These are phyloP conservation scores for Drosophila neoperkinsi DNA, from an alignment of 2,888 invertebrate genomes.

Conservation along the genomic window DNA sequence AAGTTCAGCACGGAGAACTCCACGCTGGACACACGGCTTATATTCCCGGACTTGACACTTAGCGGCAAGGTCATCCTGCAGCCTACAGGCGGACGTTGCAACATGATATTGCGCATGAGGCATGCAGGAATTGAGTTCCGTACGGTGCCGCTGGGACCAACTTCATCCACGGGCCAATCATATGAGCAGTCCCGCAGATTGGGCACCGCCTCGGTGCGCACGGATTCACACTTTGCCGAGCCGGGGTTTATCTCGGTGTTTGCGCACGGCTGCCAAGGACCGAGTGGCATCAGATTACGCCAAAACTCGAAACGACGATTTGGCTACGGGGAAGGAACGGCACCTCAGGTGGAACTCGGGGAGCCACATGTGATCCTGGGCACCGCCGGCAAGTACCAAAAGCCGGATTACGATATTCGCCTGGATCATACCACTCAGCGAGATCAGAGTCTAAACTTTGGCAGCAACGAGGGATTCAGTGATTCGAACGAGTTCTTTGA, in stretches of 20 bases:
- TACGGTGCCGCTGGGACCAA: slow-evolving; percentile 87
- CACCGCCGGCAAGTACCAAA: slow-evolving; percentile 60
- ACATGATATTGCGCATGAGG: slow-evolving; percentile 91
- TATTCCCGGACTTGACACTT: slow-evolving; percentile 92
- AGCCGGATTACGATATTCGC: slow-evolving; percentile 77
- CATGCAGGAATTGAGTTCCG: slow-evolving; percentile 92
- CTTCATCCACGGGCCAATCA: slow-evolving; percentile 39
- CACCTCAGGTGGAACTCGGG: slow-evolving; percentile 61
- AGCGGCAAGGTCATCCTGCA: slow-evolving; percentile 90
- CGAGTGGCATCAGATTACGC: slow-evolving; percentile 79
- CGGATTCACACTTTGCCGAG: slow-evolving; percentile 93
- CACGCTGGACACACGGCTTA: slow-evolving; percentile 90
- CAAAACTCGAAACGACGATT: slow-evolving; percentile 84
- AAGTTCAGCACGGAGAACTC: slow-evolving; percentile 90
- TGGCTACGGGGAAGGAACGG: slow-evolving; percentile 60
- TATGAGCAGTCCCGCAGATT: slow-evolving; percentile 79
- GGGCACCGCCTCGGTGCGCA: slow-evolving; percentile 86
- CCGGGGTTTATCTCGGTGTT: slow-evolving; percentile 94
- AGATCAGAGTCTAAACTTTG: slow-evolving; percentile 56
- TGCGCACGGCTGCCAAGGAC: slow-evolving; percentile 91
- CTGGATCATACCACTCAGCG: slow-evolving; percentile 59
- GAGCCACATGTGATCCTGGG: slow-evolving; percentile 75
- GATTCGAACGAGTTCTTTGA: slow-evolving; percentile 60
- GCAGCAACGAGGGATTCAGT: slow-evolving; percentile 50
- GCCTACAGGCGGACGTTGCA: slow-evolving; percentile 87